Base-by-base conservation (phyloP, 1,140 invertebrate genomes). In the Zaprionus gabonicus region DNA sequence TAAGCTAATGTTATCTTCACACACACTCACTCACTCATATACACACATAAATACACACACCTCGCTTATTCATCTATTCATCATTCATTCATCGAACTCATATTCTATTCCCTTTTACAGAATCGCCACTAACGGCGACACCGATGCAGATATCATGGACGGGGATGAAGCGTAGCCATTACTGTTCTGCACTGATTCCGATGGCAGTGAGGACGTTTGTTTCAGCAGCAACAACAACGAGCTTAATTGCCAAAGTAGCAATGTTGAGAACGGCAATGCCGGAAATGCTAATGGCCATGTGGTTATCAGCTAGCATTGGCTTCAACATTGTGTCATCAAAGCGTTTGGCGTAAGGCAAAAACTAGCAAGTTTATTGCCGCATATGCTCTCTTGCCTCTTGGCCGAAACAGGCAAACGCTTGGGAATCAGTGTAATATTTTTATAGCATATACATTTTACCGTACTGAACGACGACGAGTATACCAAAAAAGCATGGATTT, bases 121-220 rank as follows among this genome's bases (percentile, higher is more conserved):
- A 79, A 88, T 91, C 67, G 68, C 82, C 70, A 80, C 84, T 13
- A 90, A 76, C 53, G 64, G 36, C 27, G 91, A 92, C 58, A 65
- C 71, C 1, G 91, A 92, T 64, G 78, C 56, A 5, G 91, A 90
- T 20, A 69, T 77, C 27, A 65, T 85, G 71, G 91, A 91, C 17
- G 91, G 84, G 51, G 91, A 83, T 65, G 91, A 92, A 55, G 91
- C 91, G 87, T 92, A 92, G 91, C 91, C 91, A 92, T 88, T 92
- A 92, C 91, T 92, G 80, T 79, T 78, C 78, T 88, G 78, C 76
- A 86, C 81, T 86, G 91, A 92, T 81, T 91, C 84, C 69, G 91
- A 91, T 68, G 90, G 77, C 57, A 82, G 83, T 77, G 81, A 91
- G 68, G 84, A 87, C 69, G 74, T 88, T 80, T 82, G 83, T 81